Evolutionary conservation across 2,888 invertebrate species (phyloP).

Genomic region (Lasius platythorax): DNA sequence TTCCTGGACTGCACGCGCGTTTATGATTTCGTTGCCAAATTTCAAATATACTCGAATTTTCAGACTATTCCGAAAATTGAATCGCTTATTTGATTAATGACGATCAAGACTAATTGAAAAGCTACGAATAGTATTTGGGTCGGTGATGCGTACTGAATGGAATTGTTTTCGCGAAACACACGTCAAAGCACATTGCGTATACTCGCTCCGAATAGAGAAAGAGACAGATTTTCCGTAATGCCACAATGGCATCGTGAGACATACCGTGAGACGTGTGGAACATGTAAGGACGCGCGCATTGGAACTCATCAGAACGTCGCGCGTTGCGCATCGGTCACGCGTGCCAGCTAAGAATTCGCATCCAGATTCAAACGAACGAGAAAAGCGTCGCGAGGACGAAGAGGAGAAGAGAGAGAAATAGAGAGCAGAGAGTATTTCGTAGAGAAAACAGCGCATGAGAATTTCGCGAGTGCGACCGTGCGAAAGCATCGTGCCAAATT

Average conservation of each 20-base stretch:
- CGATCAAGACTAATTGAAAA: constrained; percentile 20
- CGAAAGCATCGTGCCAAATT: constrained; percentile 76
- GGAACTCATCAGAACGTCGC: constrained; percentile 75
- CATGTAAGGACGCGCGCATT: constrained; percentile 64
- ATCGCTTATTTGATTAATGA: not conserved
- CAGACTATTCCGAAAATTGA: not conserved
- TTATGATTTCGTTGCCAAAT: not conserved
- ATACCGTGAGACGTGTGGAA: constrained; percentile 64
- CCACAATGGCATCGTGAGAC: constrained; percentile 60
- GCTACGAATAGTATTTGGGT: not conserved
- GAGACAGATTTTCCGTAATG: constrained; percentile 42
- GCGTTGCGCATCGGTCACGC: constrained; percentile 79
- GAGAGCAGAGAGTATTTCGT: not conserved
- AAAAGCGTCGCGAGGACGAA: constrained; percentile 20
- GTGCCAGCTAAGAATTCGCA: constrained; percentile 80
- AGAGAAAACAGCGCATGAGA: constrained; percentile 47
- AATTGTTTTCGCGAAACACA: not conserved
- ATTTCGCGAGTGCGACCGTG: constrained; percentile 61
- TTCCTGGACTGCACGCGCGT: not conserved
- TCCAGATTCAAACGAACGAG: constrained; percentile 64
- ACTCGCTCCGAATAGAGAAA: not conserved
- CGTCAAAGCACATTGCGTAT: not conserved
- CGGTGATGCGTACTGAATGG: not conserved
- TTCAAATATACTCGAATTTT: not conserved
- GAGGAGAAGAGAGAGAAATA: not conserved